phyloP scores from a whole-genome alignment of 2,113 vertebrate genomes.

The Ahaetulla prasina region DNA sequence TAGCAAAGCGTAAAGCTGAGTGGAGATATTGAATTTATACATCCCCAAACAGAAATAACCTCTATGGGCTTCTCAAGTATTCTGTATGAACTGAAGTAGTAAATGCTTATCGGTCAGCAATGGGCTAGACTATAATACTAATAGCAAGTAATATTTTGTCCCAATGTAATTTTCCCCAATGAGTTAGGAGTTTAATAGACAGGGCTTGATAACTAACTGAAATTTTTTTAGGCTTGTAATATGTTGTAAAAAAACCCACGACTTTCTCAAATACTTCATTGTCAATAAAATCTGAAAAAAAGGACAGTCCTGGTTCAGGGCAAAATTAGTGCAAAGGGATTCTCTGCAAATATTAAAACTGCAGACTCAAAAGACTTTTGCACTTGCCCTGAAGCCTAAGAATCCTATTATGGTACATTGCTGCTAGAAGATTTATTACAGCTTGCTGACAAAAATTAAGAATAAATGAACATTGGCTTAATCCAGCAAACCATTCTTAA shows the following conservation, averaged over 20 bases:
- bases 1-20: background rate
- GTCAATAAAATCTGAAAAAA: background rate
- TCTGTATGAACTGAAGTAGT: background rate
- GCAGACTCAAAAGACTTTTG: background rate
- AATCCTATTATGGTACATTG: background rate
- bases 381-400: background rate
- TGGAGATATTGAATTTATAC: background rate
- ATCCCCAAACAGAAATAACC: background rate
- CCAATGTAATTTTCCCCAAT: background rate
- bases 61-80: background rate
- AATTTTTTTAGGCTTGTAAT: background rate
- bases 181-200: background rate
- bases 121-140: background rate
- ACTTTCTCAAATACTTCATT: background rate
- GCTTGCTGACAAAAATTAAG: background rate
- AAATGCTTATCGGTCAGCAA: background rate
- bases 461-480: background rate
- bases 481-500: background rate
- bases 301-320: background rate
- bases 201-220: background rate
- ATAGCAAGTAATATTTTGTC: background rate
- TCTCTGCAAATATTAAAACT: background rate
- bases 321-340: background rate
- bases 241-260: background rate
- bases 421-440: background rate